Evolutionary conservation across 2,888 invertebrate species (phyloP).

Genomic region (Lycophotia porphyrea): DNA sequence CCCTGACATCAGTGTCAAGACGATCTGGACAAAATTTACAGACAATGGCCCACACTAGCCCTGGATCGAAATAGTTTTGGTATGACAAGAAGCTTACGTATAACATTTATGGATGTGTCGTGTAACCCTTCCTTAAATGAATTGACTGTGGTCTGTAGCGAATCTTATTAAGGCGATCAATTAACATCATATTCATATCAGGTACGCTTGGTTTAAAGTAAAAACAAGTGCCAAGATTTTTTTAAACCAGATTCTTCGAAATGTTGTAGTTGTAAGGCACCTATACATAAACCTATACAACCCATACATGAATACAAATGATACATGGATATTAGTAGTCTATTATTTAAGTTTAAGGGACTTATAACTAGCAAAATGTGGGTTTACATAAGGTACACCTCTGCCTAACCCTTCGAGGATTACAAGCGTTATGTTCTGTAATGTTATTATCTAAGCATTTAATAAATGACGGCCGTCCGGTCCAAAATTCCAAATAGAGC

Average conservation of each 20-base stretch:
- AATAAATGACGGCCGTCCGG: neutral
- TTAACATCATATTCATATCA: conserved; percentile 1
- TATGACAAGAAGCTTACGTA: neutral
- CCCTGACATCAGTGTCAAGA: neutral
- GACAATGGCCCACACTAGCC: neutral
- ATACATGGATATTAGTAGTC: neutral
- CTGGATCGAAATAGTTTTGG: neutral
- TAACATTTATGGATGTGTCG: neutral
- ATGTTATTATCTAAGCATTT: neutral
- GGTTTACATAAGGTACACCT: neutral
- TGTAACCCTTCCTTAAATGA: conserved; percentile 8
- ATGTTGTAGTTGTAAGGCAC: neutral
- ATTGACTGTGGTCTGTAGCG: conserved; percentile 2
- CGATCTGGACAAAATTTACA: neutral
- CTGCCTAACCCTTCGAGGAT: neutral
- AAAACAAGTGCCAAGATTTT: neutral
- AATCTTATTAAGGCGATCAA: conserved; percentile 2
- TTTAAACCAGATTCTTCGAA: too few relatives aligned
- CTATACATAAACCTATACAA: neutral
- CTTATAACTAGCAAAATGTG: neutral
- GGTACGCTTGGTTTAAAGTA: neutral
- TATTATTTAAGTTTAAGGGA: neutral
- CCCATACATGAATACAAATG: neutral
- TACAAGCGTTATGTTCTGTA: neutral
- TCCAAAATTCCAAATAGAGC: neutral